These are phyloP conservation scores for Saguinus imperator DNA, from an alignment of 2,113 vertebrate species.

Conservation along the genomic window DNA sequence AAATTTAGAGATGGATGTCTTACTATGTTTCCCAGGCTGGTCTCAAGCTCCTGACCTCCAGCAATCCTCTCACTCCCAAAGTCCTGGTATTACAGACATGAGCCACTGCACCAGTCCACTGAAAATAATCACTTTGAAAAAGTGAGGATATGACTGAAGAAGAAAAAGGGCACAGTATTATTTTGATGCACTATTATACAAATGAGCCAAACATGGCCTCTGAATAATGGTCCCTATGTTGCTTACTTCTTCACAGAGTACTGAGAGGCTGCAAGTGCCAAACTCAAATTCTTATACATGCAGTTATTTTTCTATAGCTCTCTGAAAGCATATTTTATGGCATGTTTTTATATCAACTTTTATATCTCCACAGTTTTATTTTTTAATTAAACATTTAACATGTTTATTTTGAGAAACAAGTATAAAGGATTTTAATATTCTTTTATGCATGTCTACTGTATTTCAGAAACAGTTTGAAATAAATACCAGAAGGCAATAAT, in stretches of 20 bases:
- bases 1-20: too few species aligned
- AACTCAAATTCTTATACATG: neutral
- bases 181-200: neutral
- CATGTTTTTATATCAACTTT: neutral
- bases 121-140: neutral
- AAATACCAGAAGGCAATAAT: neutral
- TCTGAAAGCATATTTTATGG: neutral
- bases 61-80: too few species aligned
- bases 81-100: too few species aligned
- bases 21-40: too few species aligned
- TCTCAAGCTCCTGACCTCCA: too few species aligned
- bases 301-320: neutral
- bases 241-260: neutral
- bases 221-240: neutral
- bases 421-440: neutral
- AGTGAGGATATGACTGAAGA: neutral
- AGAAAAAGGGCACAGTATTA: neutral
- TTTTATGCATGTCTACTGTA: neutral
- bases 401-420: slow-evolving; percentile 4
- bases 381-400: neutral
- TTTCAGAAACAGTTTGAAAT: slow-evolving; percentile 2
- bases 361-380: neutral
- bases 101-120: too few species aligned
- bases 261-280: neutral
- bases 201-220: neutral